Evolutionary conservation across 1,140 invertebrate species (phyloP).

Genomic region (Rhopalosiphum padi): DNA sequence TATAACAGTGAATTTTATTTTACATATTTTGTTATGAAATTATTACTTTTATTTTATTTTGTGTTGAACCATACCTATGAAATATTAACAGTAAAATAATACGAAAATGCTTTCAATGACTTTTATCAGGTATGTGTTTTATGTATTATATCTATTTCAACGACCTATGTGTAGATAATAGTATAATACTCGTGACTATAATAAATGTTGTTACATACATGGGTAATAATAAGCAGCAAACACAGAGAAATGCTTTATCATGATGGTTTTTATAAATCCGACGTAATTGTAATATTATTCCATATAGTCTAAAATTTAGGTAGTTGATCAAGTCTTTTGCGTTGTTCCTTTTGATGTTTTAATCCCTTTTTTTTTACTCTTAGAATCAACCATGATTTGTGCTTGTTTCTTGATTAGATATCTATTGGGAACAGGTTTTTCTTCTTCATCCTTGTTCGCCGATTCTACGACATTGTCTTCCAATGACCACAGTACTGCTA

Average conservation of each 20-base stretch:
- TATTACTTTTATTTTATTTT: background rate
- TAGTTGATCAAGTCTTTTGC: background rate
- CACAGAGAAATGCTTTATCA: background rate
- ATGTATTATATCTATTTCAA: background rate
- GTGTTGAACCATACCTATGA: too few species aligned
- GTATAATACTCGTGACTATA: background rate
- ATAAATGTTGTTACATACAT: background rate
- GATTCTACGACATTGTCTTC: conserved; percentile 7
- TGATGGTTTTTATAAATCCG: background rate
- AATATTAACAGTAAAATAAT: too few species aligned
- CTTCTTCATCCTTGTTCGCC: conserved; percentile 44
- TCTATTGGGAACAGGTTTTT: conserved; percentile 43
- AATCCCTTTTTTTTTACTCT: conserved; percentile 48
- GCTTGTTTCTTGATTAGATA: conserved; percentile 40
- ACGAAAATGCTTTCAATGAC: background rate
- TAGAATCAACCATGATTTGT: conserved; percentile 35
- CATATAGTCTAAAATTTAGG: background rate
- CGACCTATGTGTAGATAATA: background rate
- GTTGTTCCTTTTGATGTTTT: background rate
- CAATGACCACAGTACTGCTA: conserved; percentile 6
- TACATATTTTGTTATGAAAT: background rate
- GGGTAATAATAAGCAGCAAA: background rate
- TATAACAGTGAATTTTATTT: background rate
- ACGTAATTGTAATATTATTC: background rate
- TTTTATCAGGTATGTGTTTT: background rate